These are phyloP conservation scores for Actinostola sp. DNA, from an alignment of 92 coral and sea anemone genomes.

Conservation along the genomic window DNA sequence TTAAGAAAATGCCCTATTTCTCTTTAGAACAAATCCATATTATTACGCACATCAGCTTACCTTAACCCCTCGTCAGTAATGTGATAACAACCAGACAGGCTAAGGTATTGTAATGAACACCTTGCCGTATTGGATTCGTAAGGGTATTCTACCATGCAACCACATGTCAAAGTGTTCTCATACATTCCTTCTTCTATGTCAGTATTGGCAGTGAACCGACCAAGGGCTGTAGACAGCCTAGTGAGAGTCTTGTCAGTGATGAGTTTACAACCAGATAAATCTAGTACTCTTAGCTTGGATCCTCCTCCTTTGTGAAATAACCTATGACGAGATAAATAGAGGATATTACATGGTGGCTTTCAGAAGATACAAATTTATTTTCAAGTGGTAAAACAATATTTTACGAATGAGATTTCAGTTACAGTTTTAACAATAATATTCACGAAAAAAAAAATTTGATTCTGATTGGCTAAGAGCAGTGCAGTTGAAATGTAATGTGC, in stretches of 20 bases:
- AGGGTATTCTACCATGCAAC: conserved; percentile 41
- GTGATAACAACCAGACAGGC: conserved; percentile 95
- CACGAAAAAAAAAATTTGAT: no score
- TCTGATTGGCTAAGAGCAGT: no score
- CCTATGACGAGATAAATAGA: conserved; percentile 36
- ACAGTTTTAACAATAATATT: no score
- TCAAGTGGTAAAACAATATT: no score
- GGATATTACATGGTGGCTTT: background rate
- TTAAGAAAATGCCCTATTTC: no score
- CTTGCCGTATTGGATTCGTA: conserved; percentile 21
- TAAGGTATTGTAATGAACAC: conserved; percentile 74
- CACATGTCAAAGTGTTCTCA: conserved; percentile 68
- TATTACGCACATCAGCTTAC: no score
- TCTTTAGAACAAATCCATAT: no score
- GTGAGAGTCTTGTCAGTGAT: conserved; percentile 89
- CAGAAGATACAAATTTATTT: background rate
- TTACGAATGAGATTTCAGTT: no score
- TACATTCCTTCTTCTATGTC: conserved; percentile 90
- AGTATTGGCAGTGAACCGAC: conserved; percentile 56
- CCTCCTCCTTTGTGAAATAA: conserved; percentile 88
- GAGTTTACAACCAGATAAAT: conserved; percentile 89
- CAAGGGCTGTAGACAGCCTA: conserved; percentile 80
- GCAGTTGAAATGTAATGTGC: no score
- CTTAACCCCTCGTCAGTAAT: conserved; percentile 89
- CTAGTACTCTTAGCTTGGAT: conserved; percentile 62